A percentile compares a stretch with the other conserved stretches of the same genome.
These are phyloP conservation scores for Toxostoma redivivum DNA, from an alignment of 2,113 vertebrate genomes.

Conservation along the genomic window DNA sequence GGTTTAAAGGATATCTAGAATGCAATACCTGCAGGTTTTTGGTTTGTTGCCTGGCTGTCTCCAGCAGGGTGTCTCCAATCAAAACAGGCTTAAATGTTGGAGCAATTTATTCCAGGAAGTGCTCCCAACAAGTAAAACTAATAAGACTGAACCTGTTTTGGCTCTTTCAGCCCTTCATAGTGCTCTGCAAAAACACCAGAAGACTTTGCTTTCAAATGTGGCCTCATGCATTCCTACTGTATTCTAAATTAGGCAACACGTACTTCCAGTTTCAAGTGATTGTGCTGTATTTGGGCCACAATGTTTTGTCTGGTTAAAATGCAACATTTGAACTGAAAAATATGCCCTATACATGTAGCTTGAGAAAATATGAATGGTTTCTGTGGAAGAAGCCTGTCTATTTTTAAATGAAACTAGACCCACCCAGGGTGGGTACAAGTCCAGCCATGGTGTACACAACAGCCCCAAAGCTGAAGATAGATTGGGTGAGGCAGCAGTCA, in stretches of 20 bases:
- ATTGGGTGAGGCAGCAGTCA: not conserved
- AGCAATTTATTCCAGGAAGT: not conserved
- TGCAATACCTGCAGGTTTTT: not conserved
- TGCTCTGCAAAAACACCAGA: not conserved
- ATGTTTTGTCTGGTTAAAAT: not conserved
- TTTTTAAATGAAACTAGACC: not conserved
- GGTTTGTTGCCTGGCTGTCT: not conserved
- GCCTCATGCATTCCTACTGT: not conserved
- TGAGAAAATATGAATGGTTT: not conserved
- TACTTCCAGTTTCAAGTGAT: not conserved
- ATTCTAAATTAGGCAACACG: accelerated
- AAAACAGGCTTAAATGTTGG: not conserved
- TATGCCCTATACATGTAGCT: not conserved
- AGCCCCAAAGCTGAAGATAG: not conserved
- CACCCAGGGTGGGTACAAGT: not conserved
- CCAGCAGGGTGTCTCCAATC: not conserved
- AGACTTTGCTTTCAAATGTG: accelerated
- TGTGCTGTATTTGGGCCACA: not conserved
- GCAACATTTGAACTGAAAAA: not conserved
- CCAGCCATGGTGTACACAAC: accelerated
- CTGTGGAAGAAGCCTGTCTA: not conserved
- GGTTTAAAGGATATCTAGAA: not conserved
- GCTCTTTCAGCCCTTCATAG: not conserved
- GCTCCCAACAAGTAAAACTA: not conserved
- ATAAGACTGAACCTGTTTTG: not conserved